phyloP scores from a whole-genome alignment of 1,140 invertebrate species.

The Aphis gossypii region DNA sequence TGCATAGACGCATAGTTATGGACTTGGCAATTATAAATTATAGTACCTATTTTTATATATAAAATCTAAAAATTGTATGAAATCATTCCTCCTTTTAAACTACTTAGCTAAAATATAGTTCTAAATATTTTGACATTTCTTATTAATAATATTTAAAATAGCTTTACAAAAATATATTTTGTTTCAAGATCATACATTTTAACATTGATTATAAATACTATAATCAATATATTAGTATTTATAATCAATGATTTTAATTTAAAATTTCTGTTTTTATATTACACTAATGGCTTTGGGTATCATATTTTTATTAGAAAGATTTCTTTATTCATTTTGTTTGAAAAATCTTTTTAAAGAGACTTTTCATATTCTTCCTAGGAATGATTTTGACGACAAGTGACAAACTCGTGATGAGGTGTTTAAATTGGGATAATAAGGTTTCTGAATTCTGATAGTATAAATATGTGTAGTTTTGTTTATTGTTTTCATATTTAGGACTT shows the following conservation, averaged over 20 bases:
- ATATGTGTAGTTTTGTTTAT: not conserved
- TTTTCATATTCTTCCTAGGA: not conserved
- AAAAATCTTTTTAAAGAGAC: not conserved
- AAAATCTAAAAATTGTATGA: not conserved
- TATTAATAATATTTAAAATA: not conserved
- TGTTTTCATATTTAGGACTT: not conserved
- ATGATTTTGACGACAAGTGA: not conserved
- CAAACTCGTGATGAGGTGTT: not conserved
- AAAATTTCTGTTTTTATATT: not conserved
- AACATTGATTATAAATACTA: too few species aligned
- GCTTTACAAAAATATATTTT: not conserved
- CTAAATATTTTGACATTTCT: not conserved
- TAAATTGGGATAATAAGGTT: not conserved
- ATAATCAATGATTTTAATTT: not conserved
- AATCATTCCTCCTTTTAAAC: not conserved
- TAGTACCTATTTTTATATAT: not conserved
- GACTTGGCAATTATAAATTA: not conserved
- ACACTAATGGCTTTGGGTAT: not conserved
- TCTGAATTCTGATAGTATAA: not conserved
- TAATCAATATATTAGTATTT: too few species aligned
- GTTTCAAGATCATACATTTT: not conserved
- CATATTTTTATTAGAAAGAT: not conserved
- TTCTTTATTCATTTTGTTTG: not conserved
- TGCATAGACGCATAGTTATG: not conserved
- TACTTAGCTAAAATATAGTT: not conserved